Evolutionary conservation across 2,888 invertebrate species (phyloP), one percentile per base, ranked within the genome.

Genomic region (Eueremaeus valkanovi): DNA sequence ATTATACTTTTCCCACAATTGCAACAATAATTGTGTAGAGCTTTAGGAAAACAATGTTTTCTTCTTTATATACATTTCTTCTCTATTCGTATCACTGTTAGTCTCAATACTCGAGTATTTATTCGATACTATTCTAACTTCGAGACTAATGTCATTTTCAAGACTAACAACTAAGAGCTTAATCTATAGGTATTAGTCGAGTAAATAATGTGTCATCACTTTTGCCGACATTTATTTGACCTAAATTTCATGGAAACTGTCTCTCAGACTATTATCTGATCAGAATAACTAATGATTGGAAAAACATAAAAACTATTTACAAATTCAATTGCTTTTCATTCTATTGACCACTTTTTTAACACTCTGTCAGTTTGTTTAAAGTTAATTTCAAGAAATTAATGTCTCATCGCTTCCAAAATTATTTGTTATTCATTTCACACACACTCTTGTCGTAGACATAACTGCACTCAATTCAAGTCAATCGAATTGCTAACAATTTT

Each of bases 201-300:
- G 63, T 66, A 66, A 66, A 66, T 66, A 66, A 66, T 36, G 63
- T 66, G 63, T 66, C 63, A 66, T 36, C 63, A 66, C 63, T 66
- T 36, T 36, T n/a, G 1, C 16, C 16, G 5, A 27, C 8, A 2
- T 21, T 33, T 21, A 21, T 66, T 66, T 36, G 63, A 66, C 36
- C 36, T 24, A 24, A 58, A 58, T 36, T 66, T 36, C 1, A 1
- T 16, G 8, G n/a, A n/a, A n/a, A n/a, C n/a, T n/a, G n/a, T n/a
- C n/a, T 29, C 13, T 18, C 21, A 29, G 29, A 8, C 51, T 3
- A 51, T 51, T 3, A 21, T 51, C 6, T 45, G 45, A 45, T 16
- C 8, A 3, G 45, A 45, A 45, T 45, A 16, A 45, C 16, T 45
- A 16, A 45, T 45, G 45, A 45, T 11, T 16, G 3, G 45, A 16